Evolutionary conservation across 2,888 invertebrate genomes (phyloP).

Genomic region (Luperina testacea): DNA sequence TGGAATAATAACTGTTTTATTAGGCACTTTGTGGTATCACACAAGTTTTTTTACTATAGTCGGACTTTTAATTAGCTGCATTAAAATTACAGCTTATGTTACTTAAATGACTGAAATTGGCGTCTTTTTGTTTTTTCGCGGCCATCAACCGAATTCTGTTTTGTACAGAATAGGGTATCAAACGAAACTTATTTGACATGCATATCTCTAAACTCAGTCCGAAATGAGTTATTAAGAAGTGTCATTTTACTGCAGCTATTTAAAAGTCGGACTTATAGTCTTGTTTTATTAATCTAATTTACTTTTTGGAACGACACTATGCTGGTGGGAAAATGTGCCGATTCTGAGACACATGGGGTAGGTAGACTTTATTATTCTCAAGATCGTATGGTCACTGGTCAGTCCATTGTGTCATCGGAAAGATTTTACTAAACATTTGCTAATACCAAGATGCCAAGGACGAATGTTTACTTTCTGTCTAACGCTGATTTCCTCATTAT

Average conservation of each 20-base stretch:
- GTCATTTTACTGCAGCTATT: no score
- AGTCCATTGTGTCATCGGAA: background rate
- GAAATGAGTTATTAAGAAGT: no score
- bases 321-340: background rate
- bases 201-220: no score
- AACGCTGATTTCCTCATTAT: slow-evolving; percentile 1
- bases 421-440: background rate
- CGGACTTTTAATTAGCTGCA: no score
- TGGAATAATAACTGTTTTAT: background rate
- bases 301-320: background rate
- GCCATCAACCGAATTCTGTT: no score
- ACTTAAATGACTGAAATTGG: no score
- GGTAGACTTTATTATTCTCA: no score
- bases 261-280: background rate
- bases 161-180: no score
- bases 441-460: slow-evolving; percentile 28
- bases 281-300: background rate
- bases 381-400: background rate
- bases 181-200: no score
- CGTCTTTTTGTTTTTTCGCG: no score
- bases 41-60: background rate
- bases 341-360: background rate
- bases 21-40: slow-evolving; percentile 7
- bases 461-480: slow-evolving; percentile 24
- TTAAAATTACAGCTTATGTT: no score